Evolutionary conservation across 2,113 vertebrate species (phyloP).

Genomic region (Hydrolagus affinis): DNA sequence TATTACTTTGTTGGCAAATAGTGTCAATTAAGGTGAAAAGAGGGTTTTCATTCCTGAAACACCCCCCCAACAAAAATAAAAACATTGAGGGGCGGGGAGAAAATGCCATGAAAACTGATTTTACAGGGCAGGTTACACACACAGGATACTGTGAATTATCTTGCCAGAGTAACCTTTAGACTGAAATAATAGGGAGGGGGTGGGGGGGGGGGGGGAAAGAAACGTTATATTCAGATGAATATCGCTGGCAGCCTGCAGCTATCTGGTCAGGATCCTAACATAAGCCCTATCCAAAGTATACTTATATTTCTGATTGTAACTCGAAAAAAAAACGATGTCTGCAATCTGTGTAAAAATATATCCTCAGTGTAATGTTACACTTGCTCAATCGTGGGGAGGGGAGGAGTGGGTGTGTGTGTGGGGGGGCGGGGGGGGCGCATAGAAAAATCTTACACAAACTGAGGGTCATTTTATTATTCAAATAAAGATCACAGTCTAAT

Average conservation of each 20-base stretch:
- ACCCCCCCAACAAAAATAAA: neutral
- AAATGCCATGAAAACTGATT: neutral
- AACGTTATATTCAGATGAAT: conserved; percentile 4
- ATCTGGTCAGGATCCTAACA: neutral
- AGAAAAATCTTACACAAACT: neutral
- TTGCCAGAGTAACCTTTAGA: neutral
- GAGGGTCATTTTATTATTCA: neutral
- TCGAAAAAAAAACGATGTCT: neutral
- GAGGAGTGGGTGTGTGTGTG: too few species aligned
- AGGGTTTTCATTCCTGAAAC: neutral
- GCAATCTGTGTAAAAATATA: neutral
- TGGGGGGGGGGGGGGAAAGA: too few species aligned
- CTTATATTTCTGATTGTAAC: neutral
- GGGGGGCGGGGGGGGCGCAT: too few species aligned
- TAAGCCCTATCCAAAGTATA: neutral
- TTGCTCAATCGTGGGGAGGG: neutral
- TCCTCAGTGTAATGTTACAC: neutral
- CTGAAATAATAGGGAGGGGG: neutral
- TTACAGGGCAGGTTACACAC: neutral
- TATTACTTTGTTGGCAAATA: neutral
- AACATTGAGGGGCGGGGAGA: too few species aligned
- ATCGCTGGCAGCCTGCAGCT: neutral
- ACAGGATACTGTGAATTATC: neutral
- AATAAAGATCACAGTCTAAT: neutral
- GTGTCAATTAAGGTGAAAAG: neutral